These are phyloP conservation scores for Vulpes ferrilata DNA, from an alignment of 2,113 vertebrate genomes.

Conservation along the genomic window DNA sequence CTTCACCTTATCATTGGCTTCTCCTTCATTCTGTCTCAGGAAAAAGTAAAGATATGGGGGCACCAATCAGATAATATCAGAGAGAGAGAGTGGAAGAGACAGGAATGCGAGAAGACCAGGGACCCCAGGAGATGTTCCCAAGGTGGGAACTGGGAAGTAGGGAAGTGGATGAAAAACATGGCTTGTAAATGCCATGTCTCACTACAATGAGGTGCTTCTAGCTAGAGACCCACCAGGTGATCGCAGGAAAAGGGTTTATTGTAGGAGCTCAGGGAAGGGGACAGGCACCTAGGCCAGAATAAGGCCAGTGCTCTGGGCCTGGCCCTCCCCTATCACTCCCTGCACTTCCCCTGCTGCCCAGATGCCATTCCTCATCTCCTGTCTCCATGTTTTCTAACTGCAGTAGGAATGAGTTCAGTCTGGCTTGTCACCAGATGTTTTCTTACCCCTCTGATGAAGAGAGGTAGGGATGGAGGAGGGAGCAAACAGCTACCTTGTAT, in stretches of 20 bases:
- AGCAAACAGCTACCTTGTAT: accelerated
- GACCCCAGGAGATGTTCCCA: not conserved
- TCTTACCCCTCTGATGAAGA: not conserved
- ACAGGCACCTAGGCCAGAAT: not conserved
- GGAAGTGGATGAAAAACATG: not conserved
- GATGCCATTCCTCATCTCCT: not conserved
- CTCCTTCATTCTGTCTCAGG: not conserved
- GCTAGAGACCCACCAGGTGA: not conserved
- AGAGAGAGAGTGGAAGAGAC: not conserved
- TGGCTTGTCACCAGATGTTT: not conserved
- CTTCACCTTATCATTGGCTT: not conserved
- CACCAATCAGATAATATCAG: not conserved
- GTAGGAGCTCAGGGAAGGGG: not conserved
- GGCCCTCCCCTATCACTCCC: not conserved
- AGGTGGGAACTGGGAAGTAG: not conserved
- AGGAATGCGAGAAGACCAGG: not conserved
- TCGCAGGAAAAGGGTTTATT: not conserved
- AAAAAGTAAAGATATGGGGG: not conserved
- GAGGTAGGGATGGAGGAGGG: not conserved
- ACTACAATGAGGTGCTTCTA: not conserved
- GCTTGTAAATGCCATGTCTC: not conserved
- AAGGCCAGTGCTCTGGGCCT: too few relatives aligned
- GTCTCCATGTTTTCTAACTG: not conserved
- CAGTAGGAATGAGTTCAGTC: not conserved
- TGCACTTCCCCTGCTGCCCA: too few relatives aligned